These are phyloP conservation scores for Poeciliopsis turrubarensis DNA, from an alignment of 2,113 vertebrate genomes.

Conservation along the genomic window DNA sequence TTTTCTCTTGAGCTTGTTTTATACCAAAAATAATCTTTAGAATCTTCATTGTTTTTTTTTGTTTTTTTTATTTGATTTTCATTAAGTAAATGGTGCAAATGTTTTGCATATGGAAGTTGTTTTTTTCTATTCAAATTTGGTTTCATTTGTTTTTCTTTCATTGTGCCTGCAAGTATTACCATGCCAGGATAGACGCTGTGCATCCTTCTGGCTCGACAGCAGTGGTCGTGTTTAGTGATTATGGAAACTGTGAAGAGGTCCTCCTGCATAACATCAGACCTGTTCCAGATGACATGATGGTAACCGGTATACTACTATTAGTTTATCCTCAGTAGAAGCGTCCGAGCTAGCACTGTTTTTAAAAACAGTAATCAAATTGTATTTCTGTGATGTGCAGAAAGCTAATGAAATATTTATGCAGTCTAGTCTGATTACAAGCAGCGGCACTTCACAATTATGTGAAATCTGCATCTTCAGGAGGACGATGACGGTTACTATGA, in stretches of 20 bases:
- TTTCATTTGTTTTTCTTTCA: background rate
- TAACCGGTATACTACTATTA: conserved; percentile 67
- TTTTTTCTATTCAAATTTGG: background rate
- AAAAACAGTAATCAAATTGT: conserved; percentile 16
- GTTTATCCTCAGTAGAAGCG: background rate
- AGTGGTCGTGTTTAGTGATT: conserved; percentile 96
- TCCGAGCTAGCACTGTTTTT: background rate
- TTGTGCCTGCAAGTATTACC: conserved; percentile 86
- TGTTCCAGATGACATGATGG: conserved; percentile 87
- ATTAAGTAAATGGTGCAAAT: background rate
- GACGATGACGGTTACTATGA: conserved; percentile 93
- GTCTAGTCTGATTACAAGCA: conserved; percentile 39
- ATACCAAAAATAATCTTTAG: no score
- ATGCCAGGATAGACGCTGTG: conserved; percentile 93
- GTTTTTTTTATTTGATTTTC: background rate
- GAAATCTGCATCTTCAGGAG: conserved; percentile 83
- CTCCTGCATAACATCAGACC: conserved; percentile 95
- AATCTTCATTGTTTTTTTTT: background rate
- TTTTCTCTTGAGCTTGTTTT: no score
- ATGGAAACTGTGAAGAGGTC: conserved; percentile 98
- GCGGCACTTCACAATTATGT: conserved; percentile 49
- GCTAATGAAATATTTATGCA: conserved; percentile 40
- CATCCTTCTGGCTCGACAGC: conserved; percentile 96
- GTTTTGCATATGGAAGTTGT: background rate
- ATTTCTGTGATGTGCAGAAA: conserved; percentile 14